Base-by-base conservation (phyloP, 2,113 vertebrate genomes). In the Anser brachyrhynchus region DNA sequence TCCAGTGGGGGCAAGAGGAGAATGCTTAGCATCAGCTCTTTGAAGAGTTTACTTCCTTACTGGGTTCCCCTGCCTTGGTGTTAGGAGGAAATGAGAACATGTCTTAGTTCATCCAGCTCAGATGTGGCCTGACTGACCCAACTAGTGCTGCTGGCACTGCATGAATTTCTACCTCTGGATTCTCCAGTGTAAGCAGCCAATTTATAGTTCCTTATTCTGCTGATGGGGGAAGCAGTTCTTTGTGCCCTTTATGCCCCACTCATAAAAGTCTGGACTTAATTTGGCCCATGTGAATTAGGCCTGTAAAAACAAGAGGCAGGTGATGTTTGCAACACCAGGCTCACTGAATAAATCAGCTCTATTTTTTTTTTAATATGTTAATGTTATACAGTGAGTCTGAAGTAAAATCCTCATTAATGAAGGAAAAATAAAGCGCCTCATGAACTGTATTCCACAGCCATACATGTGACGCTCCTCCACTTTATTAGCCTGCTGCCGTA, bases 331-430 rank as follows among this genome's bases (percentile, higher is more conserved):
- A 84, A 62, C 4, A 43, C 81, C 14, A 49, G 66, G 49, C 82
- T 93, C 54, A 75, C 26, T 3, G 6, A 90, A 92, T 95, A 95
- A 96, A 97, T 79, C 87, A 92, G 54, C 29, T 92, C 31, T 61
- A 3, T 71, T 66, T 43, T 18, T 20, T 89, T 91, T 81, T 43
- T 6, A 91, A 81, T 91, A 95, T 96, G 95, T 92, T 96, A 96
- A 97, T 95, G 85, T 72, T 61, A 64, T 91, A 95, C 84, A 87
- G 77, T 55, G 91, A 93, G 93, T 84, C 93, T 90, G 92, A 97
- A 96, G 95, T 95, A 96, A 97, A 97, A 90, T 76, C 80, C 96
- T 97, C 96, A 84, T 95, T 97, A 97, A 96, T 88, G 95, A 96
- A 91, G 89, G 74, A 52, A 80, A 93, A 91, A 28, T 84, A 87